Evolutionary conservation across 2,888 invertebrate species (phyloP).

Genomic region (Pheosia gnoma): DNA sequence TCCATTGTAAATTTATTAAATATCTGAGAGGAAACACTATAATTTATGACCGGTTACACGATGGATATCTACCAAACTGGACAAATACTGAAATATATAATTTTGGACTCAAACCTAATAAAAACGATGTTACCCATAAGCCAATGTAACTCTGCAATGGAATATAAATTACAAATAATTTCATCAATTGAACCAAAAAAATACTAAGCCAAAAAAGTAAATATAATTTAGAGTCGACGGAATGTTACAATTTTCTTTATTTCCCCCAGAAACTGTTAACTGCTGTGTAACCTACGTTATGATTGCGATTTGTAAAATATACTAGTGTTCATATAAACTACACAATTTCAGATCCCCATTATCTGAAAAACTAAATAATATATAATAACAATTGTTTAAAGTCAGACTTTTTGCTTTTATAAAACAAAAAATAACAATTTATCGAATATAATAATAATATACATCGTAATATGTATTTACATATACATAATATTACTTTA

Average conservation of each 20-base stretch:
- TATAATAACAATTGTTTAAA: constrained; percentile 77
- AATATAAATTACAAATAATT: constrained; percentile 21
- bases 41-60: neutral
- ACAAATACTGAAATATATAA: neutral
- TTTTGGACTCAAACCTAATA: neutral
- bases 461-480: constrained; percentile 82
- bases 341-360: constrained; percentile 68
- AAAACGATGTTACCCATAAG: neutral
- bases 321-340: constrained; percentile 69
- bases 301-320: constrained; percentile 64
- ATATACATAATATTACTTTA: constrained; percentile 80
- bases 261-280: constrained; percentile 67
- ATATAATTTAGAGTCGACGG: constrained; percentile 69
- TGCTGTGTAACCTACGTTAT: constrained; percentile 64
- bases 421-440: constrained; percentile 79
- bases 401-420: constrained; percentile 82
- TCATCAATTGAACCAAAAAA: constrained; percentile 35
- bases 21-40: too few species aligned
- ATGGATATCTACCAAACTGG: neutral
- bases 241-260: constrained; percentile 71
- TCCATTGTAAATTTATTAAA: too few species aligned
- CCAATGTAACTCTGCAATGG: constrained; percentile 4
- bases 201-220: constrained; percentile 54
- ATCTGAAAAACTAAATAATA: constrained; percentile 73
- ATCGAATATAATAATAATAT: constrained; percentile 79